Percentiles rank a stretch among this genome's conserved stretches.
phyloP scores from a whole-genome alignment of 23 tunicate genomes.

The Phallusia fumigata region DNA sequence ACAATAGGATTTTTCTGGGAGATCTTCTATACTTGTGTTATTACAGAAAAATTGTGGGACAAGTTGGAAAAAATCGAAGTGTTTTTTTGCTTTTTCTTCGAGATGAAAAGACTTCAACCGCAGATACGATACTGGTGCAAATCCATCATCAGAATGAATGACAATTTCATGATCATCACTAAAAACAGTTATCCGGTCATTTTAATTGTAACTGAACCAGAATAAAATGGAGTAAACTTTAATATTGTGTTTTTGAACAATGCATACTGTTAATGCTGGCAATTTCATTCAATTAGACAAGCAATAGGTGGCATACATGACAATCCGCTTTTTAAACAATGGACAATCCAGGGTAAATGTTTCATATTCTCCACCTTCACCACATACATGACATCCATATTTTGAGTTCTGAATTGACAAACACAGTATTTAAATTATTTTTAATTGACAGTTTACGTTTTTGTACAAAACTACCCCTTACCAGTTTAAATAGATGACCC shows the following conservation, averaged over 20 bases:
- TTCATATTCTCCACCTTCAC: constrained; percentile 99
- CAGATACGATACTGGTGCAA: constrained; percentile 74
- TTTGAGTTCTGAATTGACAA: constrained; percentile 28
- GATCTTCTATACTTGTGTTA: background rate
- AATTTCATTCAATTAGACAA: too few relatives aligned
- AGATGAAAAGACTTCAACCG: constrained; percentile 53
- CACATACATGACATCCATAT: constrained; percentile 90
- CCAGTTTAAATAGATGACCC: constrained; percentile 41
- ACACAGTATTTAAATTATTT: too few relatives aligned
- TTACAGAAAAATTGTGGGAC: constrained; percentile 13
- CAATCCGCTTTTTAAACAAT: constrained; percentile 72
- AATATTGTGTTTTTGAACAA: too few relatives aligned
- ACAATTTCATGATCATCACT: constrained; percentile 74
- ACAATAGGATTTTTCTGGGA: too few relatives aligned
- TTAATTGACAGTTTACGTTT: too few relatives aligned
- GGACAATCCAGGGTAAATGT: constrained; percentile 96
- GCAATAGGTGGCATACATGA: constrained; percentile 59
- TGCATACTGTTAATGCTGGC: too few relatives aligned
- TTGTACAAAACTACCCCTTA: too few relatives aligned
- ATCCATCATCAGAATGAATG: constrained; percentile 81
- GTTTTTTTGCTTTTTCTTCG: constrained; percentile 31
- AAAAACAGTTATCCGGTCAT: too few relatives aligned
- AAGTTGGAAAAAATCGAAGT: background rate
- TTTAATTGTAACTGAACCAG: too few relatives aligned
- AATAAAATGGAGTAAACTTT: too few relatives aligned